These are phyloP conservation scores for Oreochromis spilurus DNA, from an alignment of 2,113 vertebrate genomes.

Conservation along the genomic window DNA sequence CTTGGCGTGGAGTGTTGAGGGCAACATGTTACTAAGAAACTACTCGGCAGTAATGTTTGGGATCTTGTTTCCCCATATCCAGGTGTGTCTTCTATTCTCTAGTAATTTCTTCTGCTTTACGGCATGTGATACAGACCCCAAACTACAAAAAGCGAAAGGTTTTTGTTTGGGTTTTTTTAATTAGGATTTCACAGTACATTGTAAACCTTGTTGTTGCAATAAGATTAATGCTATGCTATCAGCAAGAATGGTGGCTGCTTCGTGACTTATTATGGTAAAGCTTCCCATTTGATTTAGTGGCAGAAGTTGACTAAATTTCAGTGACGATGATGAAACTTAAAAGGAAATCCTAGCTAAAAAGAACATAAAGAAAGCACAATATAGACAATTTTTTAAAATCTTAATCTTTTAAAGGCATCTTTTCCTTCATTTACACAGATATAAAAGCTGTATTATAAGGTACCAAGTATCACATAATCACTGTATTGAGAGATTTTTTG, in stretches of 20 bases:
- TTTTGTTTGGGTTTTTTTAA: background rate
- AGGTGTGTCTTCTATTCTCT: background rate
- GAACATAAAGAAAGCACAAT: background rate
- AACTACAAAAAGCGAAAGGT: background rate
- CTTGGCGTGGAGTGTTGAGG: background rate
- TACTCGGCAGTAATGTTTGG: background rate
- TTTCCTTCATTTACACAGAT: background rate
- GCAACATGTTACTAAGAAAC: slow-evolving; percentile 41
- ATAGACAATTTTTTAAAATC: fast-evolving
- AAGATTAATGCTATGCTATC: background rate
- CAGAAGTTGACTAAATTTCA: background rate
- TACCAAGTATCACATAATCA: background rate
- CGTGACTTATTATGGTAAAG: background rate
- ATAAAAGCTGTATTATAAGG: background rate
- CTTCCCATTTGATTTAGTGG: background rate
- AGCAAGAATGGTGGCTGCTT: background rate
- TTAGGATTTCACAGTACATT: background rate
- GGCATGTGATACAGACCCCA: too few species aligned
- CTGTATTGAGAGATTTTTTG: background rate
- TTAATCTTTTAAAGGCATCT: background rate
- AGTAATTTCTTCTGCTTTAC: background rate
- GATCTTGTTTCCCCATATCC: slow-evolving; percentile 13
- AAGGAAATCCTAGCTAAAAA: background rate
- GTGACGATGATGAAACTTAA: fast-evolving
- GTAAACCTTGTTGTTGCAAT: background rate